Conservation (phyloP, 1,140 invertebrate genomes). For the silkworm (Bombyx mori) region ASM3026992v2 NC_085126.1:1549501-1550000, state of each 20-base stretch:
- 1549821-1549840: conserved; percentile 30
- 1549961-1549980: conserved; percentile 50
- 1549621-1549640: conserved; percentile 30
- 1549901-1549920: conserved; percentile 50
- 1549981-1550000: conserved; percentile 77
- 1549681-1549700: conserved; percentile 28
- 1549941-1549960: conserved; percentile 58
- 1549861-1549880: conserved; percentile 17
- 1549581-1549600: conserved; percentile 1
- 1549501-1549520: conserved; percentile 75
- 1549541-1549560: conserved; percentile 12
- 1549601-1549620: conserved; percentile 16
- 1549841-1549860: conserved; percentile 28
- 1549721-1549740: conserved; percentile 24
- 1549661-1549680: conserved; percentile 32
- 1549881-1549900: conserved; percentile 11
- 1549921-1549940: conserved; percentile 55
- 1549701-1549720: conserved; percentile 27
- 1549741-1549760: conserved; percentile 24
- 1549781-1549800: conserved; percentile 21
- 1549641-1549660: conserved; percentile 25
- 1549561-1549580: neutral
- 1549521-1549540: conserved; percentile 18
- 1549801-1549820: conserved; percentile 41
- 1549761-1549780: conserved; percentile 28